Evolutionary conservation across 2,797 vertebrate species (phyloP).

Genomic region (Pitangus sulphuratus): DNA sequence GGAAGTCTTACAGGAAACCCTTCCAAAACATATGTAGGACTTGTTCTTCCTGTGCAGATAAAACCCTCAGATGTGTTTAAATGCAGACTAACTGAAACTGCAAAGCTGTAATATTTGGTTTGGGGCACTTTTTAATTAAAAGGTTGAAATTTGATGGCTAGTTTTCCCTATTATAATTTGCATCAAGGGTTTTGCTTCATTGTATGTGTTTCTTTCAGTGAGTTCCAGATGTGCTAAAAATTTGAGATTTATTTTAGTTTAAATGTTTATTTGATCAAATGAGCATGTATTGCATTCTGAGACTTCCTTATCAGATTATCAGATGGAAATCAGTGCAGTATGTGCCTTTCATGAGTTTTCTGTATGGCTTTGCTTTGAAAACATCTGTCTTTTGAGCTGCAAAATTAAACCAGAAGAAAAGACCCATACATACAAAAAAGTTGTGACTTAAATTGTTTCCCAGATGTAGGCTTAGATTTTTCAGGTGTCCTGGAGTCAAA

Average conservation of each 20-base stretch:
- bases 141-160: not conserved
- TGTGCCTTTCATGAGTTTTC: not conserved
- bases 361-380: not conserved
- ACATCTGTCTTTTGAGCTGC: not conserved
- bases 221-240: not conserved
- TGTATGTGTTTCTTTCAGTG: not conserved
- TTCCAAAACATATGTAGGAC: slow-evolving; percentile 46
- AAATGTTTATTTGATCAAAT: not conserved
- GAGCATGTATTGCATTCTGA: not conserved
- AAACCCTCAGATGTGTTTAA: not conserved
- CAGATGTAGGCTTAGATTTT: not conserved
- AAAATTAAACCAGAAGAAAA: not conserved
- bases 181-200: not conserved
- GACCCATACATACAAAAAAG: not conserved
- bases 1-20: slow-evolving; percentile 54
- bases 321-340: not conserved
- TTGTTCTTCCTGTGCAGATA: slow-evolving; percentile 37
- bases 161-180: not conserved
- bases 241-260: not conserved
- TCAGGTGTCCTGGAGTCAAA: not conserved
- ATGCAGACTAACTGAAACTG: not conserved
- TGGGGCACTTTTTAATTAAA: not conserved
- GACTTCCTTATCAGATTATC: not conserved
- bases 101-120: not conserved
- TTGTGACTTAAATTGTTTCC: not conserved